Percentiles rank a stretch among this genome's conserved stretches.
These are phyloP conservation scores for Drosophila anomalata DNA, from an alignment of 2,888 invertebrate genomes.

Conservation along the genomic window DNA sequence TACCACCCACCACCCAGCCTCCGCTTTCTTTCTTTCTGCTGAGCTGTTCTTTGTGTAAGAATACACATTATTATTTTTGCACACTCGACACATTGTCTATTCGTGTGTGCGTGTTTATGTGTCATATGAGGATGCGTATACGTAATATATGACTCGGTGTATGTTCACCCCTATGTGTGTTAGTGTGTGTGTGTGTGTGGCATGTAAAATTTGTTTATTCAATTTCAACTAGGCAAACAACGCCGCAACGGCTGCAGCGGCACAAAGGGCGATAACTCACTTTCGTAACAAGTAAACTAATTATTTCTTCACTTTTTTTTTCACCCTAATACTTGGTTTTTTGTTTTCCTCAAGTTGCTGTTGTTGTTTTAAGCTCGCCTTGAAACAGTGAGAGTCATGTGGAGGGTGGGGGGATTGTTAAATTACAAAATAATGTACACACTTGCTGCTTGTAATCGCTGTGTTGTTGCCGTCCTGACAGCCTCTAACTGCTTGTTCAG, in stretches of 20 bases:
- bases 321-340: constrained; percentile 39
- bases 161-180: constrained; percentile 18
- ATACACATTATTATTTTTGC: constrained; percentile 53
- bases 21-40: constrained; percentile 18
- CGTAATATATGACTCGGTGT: background rate
- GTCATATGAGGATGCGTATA: constrained; percentile 4
- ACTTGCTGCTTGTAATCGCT: constrained; percentile 76
- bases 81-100: constrained; percentile 55
- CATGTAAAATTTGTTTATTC: constrained; percentile 65
- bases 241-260: constrained; percentile 42
- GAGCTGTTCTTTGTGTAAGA: constrained; percentile 41
- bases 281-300: constrained; percentile 80
- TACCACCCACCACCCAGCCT: constrained; percentile 9
- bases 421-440: constrained; percentile 79
- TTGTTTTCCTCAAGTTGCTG: constrained; percentile 41
- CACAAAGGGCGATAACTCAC: constrained; percentile 74
- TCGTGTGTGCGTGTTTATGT: constrained; percentile 23
- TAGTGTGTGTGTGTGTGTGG: constrained; percentile 26
- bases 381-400: constrained; percentile 38
- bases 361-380: constrained; percentile 51
- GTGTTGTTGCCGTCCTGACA: constrained; percentile 63
- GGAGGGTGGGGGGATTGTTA: constrained; percentile 52
- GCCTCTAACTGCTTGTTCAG: constrained; percentile 75
- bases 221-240: constrained; percentile 68
- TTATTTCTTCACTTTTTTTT: constrained; percentile 73